Conservation (phyloP, 2,113 vertebrate genomes). For the Salvelinus fontinalis region DNA sequence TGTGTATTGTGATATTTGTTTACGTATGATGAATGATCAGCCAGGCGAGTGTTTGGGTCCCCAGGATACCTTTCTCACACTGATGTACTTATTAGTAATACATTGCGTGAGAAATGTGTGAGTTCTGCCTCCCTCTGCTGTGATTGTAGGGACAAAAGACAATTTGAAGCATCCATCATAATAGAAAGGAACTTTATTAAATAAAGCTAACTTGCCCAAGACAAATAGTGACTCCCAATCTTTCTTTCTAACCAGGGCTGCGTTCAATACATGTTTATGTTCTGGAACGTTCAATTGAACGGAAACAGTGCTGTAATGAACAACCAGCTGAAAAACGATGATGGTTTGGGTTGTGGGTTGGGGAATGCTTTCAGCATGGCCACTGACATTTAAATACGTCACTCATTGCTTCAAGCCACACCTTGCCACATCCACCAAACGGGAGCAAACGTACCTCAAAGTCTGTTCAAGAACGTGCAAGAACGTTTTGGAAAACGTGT, state of each 20-base stretch:
- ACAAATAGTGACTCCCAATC: constrained; percentile 71
- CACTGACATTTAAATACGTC: too few relatives aligned
- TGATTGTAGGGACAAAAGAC: constrained; percentile 80
- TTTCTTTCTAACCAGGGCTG: constrained; percentile 19
- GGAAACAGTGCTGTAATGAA: too few relatives aligned
- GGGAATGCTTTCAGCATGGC: too few relatives aligned
- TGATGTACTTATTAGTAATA: constrained; percentile 85
- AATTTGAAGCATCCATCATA: constrained; percentile 80
- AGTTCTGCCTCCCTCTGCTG: constrained; percentile 77
- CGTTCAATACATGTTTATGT: constrained; percentile 20
- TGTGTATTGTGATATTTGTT: constrained; percentile 78
- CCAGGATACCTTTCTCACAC: constrained; percentile 76
- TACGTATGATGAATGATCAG: constrained; percentile 78
- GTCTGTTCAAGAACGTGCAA: too few relatives aligned
- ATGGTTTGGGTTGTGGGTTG: too few relatives aligned
- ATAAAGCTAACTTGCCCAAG: constrained; percentile 79
- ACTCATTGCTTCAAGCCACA: too few relatives aligned
- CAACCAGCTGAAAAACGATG: too few relatives aligned
- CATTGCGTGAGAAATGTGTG: constrained; percentile 80
- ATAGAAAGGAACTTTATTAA: constrained; percentile 81
- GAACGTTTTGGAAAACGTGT: too few relatives aligned
- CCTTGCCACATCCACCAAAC: too few relatives aligned
- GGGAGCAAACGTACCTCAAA: too few relatives aligned
- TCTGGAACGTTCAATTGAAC: background rate
- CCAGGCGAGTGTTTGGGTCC: constrained; percentile 73